A percentile compares a stretch with the other conserved stretches of the same genome.
Evolutionary conservation across 2,113 vertebrate genomes (phyloP).

Genomic region (Aegotheles bennettii): DNA sequence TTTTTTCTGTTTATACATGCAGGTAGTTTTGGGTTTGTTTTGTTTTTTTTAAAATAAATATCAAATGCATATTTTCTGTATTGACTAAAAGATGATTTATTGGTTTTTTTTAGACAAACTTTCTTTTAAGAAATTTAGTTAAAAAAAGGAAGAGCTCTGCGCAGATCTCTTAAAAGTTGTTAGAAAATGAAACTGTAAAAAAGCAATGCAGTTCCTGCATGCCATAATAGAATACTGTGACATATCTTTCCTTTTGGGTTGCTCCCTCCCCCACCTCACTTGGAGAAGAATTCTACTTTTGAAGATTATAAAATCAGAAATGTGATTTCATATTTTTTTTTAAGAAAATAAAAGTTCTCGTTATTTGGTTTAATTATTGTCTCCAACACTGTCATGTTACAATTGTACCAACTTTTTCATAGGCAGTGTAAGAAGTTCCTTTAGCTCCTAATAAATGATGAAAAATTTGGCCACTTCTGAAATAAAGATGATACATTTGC

Average conservation of each 20-base stretch:
- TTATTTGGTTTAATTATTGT: background rate
- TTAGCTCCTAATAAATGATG: slow-evolving; percentile 54
- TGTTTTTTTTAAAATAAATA: background rate
- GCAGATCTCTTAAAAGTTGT: background rate
- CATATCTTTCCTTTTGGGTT: background rate
- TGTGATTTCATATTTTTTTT: background rate
- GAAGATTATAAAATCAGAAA: background rate
- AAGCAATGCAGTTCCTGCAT: background rate
- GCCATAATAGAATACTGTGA: accelerated
- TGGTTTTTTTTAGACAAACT: background rate
- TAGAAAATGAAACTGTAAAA: background rate
- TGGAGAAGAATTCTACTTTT: background rate
- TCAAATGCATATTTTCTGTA: background rate
- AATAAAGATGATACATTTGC: slow-evolving; percentile 69
- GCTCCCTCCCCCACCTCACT: background rate
- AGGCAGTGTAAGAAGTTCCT: background rate
- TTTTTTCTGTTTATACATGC: background rate
- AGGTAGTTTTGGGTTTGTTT: background rate
- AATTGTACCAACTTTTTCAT: background rate
- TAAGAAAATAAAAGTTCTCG: background rate
- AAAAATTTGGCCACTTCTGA: slow-evolving; percentile 67
- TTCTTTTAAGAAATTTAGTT: background rate
- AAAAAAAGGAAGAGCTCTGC: background rate
- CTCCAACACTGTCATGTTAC: background rate
- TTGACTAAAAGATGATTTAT: background rate